Percentiles rank a stretch among this genome's conserved stretches.
Evolutionary conservation across 2,888 invertebrate genomes (phyloP).

Genomic region (Lasioglossum villosulum): DNA sequence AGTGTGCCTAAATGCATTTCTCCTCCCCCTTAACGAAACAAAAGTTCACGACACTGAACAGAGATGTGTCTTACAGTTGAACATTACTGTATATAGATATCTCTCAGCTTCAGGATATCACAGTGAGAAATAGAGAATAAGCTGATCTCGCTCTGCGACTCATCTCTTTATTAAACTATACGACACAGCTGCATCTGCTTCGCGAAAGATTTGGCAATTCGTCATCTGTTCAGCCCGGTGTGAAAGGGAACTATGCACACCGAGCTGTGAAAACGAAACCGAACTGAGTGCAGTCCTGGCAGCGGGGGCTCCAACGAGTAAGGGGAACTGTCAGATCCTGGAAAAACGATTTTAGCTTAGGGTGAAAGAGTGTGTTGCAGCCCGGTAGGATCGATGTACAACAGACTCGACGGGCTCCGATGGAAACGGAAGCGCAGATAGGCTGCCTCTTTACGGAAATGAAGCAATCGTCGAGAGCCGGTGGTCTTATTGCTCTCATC

Average conservation of each 20-base stretch:
- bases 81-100: no score
- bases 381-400: constrained; percentile 46
- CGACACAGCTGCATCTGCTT: neutral
- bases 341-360: constrained; percentile 50
- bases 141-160: neutral
- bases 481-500: constrained; percentile 67
- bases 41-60: no score
- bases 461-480: constrained; percentile 71
- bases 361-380: constrained; percentile 40
- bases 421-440: constrained; percentile 67
- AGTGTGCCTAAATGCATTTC: no score
- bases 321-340: constrained; percentile 57
- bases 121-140: neutral
- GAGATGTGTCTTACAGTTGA: no score
- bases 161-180: neutral
- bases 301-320: neutral
- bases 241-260: neutral
- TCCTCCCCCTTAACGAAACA: no score
- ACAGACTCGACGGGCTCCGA: constrained; percentile 48
- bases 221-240: constrained; percentile 2
- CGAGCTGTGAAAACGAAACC: constrained; percentile 6
- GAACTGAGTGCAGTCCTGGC: constrained; percentile 26
- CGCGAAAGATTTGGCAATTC: neutral
- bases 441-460: constrained; percentile 73
- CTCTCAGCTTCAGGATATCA: neutral